A percentile compares a stretch with the other conserved stretches of the same genome.
These are phyloP conservation scores for Marmota monax DNA, from an alignment of 2,113 vertebrate genomes.

Conservation along the genomic window DNA sequence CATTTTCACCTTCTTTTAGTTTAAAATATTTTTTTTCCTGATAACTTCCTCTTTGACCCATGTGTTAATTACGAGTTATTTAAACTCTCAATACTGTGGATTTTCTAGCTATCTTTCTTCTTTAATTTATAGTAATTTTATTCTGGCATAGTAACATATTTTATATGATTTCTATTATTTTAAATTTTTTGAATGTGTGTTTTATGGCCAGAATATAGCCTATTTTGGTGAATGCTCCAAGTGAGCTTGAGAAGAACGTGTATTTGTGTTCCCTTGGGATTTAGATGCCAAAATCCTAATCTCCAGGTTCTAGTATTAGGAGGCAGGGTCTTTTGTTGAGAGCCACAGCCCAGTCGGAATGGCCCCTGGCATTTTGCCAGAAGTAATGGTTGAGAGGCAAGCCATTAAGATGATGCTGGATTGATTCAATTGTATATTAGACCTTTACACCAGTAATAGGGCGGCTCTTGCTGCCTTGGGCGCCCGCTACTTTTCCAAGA, in stretches of 20 bases:
- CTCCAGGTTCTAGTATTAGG: not conserved
- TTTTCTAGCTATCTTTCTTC: conserved; percentile 24
- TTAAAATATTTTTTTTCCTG: not conserved
- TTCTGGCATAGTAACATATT: not conserved
- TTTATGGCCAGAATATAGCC: not conserved
- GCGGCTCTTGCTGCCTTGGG: too few species aligned
- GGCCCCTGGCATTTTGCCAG: too few species aligned
- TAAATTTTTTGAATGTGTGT: not conserved
- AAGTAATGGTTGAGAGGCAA: too few species aligned
- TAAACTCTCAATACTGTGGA: not conserved
- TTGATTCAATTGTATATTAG: too few species aligned
- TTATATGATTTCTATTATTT: conserved; percentile 5
- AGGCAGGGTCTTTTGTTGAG: not conserved
- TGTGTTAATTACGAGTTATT: conserved; percentile 26
- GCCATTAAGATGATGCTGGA: too few species aligned
- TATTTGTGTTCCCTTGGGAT: not conserved
- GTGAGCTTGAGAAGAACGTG: not conserved
- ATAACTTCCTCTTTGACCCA: not conserved
- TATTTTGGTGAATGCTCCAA: not conserved
- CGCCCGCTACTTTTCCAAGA: too few species aligned
- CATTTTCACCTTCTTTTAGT: conserved; percentile 39
- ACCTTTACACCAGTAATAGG: too few species aligned
- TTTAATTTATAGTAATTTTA: conserved; percentile 8
- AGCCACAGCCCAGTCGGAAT: too few species aligned
- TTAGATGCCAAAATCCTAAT: not conserved